Evolutionary conservation across 2,888 invertebrate species (phyloP).

Genomic region (Andrena fulva): DNA sequence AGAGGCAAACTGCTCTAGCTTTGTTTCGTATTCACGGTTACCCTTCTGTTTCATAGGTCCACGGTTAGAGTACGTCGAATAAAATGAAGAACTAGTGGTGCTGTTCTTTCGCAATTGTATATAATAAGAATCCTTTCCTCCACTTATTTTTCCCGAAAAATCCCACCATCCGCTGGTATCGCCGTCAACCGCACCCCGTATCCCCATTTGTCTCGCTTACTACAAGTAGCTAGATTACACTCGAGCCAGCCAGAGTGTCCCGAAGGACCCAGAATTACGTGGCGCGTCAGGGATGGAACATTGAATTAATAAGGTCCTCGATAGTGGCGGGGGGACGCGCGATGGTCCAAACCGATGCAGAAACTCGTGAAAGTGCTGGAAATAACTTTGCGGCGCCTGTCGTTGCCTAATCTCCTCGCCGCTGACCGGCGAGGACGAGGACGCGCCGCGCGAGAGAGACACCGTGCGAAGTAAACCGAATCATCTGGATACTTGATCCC

Average conservation of each 20-base stretch:
- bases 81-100: not conserved
- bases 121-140: no score
- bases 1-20: slow-evolving; percentile 8
- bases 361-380: slow-evolving; percentile 4
- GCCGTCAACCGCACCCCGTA: no score
- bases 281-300: not conserved
- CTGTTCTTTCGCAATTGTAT: not conserved
- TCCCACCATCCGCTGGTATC: no score
- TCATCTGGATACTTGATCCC: slow-evolving; percentile 76
- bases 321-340: not conserved
- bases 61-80: not conserved
- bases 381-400: slow-evolving; percentile 7
- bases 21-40: slow-evolving; percentile 33
- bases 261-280: not conserved
- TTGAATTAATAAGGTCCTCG: slow-evolving; percentile 17
- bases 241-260: not conserved
- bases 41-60: not conserved
- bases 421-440: slow-evolving; percentile 31
- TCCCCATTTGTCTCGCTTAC: no score
- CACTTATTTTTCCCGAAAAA: no score
- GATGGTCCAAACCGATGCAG: not conserved
- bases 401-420: slow-evolving; percentile 7
- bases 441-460: slow-evolving; percentile 10
- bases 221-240: not conserved
- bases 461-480: slow-evolving; percentile 65